These are phyloP conservation scores for Xiphydria camelus DNA, from an alignment of 2,888 invertebrate species.

Conservation along the genomic window DNA sequence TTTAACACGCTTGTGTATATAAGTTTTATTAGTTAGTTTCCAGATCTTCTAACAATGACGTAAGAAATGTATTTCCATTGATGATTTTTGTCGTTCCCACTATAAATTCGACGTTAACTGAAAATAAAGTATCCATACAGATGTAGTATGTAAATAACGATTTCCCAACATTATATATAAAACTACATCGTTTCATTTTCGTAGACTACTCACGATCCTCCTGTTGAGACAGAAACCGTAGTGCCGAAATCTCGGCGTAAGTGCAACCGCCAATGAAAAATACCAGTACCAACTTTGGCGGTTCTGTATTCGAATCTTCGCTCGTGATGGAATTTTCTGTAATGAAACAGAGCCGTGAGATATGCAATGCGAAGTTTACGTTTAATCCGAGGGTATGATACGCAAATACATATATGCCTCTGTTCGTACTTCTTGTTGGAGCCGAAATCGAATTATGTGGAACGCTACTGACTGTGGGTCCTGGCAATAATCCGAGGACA, in stretches of 20 bases:
- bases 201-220: slow-evolving; percentile 44
- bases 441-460: slow-evolving; percentile 24
- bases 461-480: slow-evolving; percentile 63
- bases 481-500: slow-evolving; percentile 80
- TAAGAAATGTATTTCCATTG: slow-evolving; percentile 85
- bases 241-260: slow-evolving; percentile 85
- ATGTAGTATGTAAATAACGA: no score
- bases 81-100: slow-evolving; percentile 90
- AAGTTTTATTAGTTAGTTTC: slow-evolving; percentile 14
- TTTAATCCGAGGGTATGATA: no score
- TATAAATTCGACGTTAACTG: slow-evolving; percentile 82
- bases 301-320: slow-evolving; percentile 58
- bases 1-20: background rate
- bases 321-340: slow-evolving; percentile 57
- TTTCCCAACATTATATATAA: no score
- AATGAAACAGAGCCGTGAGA: slow-evolving; percentile 13
- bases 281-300: slow-evolving; percentile 78
- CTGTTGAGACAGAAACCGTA: slow-evolving; percentile 74
- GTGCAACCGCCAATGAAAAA: slow-evolving; percentile 98
- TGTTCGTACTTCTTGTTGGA: slow-evolving; percentile 24
- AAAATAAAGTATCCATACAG: no score
- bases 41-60: slow-evolving; percentile 69
- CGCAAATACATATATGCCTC: no score
- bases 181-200: no score
- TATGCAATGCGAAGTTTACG: no score